Evolutionary conservation across 2,113 vertebrate species (phyloP).

Genomic region (Chaenogobius annularis): DNA sequence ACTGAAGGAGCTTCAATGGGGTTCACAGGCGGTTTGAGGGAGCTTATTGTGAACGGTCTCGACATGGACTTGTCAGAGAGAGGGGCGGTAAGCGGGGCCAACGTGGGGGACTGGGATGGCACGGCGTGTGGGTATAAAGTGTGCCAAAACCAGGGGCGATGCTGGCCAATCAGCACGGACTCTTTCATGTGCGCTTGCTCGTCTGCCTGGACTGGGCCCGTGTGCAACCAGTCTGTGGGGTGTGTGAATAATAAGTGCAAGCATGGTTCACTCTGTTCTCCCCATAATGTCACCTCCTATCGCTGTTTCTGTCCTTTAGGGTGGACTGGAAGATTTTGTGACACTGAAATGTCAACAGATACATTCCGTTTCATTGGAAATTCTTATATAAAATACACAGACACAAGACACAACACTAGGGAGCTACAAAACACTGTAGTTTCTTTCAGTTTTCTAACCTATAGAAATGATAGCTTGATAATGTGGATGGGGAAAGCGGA

Average conservation of each 20-base stretch:
- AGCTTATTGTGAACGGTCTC: slow-evolving; percentile 76
- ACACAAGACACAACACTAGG: slow-evolving; percentile 75
- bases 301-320: slow-evolving; percentile 80
- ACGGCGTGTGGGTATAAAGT: slow-evolving; percentile 82
- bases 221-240: slow-evolving; percentile 74
- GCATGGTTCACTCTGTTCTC: slow-evolving; percentile 73
- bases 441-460: slow-evolving; percentile 80
- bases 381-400: slow-evolving; percentile 83
- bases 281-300: slow-evolving; percentile 68
- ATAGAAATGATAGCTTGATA: slow-evolving; percentile 75
- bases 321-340: slow-evolving; percentile 79
- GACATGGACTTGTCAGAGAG: slow-evolving; percentile 80
- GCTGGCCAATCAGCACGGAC: slow-evolving; percentile 47
- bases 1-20: slow-evolving; percentile 72
- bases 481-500: slow-evolving; percentile 83
- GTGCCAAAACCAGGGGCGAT: slow-evolving; percentile 80
- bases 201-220: slow-evolving; percentile 71
- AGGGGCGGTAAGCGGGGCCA: slow-evolving; percentile 77
- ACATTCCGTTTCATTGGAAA: slow-evolving; percentile 77
- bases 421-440: slow-evolving; percentile 75
- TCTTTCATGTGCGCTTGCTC: slow-evolving; percentile 80
- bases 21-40: slow-evolving; percentile 82
- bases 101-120: slow-evolving; percentile 86
- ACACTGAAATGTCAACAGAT: slow-evolving; percentile 65
- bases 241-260: slow-evolving; percentile 76